These are phyloP conservation scores for Tursiops truncatus DNA, from an alignment of 2,113 vertebrate genomes.

Conservation along the genomic window DNA sequence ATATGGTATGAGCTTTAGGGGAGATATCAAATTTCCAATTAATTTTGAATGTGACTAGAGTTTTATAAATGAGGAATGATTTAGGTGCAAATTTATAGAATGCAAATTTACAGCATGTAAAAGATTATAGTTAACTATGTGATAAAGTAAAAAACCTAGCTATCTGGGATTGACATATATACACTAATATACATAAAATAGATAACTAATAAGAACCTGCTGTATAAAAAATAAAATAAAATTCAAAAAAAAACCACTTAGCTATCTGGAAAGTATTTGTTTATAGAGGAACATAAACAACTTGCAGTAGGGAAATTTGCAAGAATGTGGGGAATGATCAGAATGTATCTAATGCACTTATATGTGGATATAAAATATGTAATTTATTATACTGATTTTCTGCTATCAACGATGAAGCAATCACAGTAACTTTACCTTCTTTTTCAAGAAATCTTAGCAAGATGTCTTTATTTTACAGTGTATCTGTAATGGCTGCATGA, in stretches of 20 bases:
- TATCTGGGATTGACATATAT: neutral
- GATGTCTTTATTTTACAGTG: constrained; percentile 46
- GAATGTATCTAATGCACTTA: constrained; percentile 60
- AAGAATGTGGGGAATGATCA: constrained; percentile 44
- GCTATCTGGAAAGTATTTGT: constrained; percentile 45
- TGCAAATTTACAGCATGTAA: constrained; percentile 53
- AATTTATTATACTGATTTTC: constrained; percentile 72
- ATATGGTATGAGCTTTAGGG: constrained; percentile 11
- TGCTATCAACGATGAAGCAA: constrained; percentile 48
- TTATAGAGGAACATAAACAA: constrained; percentile 66
- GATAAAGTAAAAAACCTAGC: neutral
- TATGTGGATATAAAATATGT: constrained; percentile 71
- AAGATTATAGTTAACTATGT: constrained; percentile 61
- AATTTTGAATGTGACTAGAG: constrained; percentile 49
- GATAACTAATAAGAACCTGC: too few relatives aligned
- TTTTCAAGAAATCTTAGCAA: constrained; percentile 47
- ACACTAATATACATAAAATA: too few relatives aligned
- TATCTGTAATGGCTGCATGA: neutral
- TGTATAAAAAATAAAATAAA: too few relatives aligned
- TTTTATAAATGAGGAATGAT: constrained; percentile 54
- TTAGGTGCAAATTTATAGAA: constrained; percentile 45
- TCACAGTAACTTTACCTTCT: neutral
- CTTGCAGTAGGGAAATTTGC: constrained; percentile 48
- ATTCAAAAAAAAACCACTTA: neutral
- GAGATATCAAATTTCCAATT: constrained; percentile 60